Percentiles rank a stretch among this genome's conserved stretches.
These are phyloP conservation scores for Tyto alba DNA, from an alignment of 2,113 vertebrate species.

Conservation along the genomic window DNA sequence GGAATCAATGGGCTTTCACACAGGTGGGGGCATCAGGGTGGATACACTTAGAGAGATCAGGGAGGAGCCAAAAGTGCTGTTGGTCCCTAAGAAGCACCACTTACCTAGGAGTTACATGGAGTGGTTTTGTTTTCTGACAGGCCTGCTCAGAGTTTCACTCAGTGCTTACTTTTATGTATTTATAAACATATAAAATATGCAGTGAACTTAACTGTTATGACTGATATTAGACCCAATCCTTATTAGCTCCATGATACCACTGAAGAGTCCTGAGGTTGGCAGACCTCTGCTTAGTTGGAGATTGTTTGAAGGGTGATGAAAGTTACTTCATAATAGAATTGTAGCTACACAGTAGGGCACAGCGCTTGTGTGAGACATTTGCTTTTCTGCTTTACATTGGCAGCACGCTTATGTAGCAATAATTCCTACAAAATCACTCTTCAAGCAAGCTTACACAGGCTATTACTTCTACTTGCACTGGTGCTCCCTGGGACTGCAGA, in stretches of 20 bases:
- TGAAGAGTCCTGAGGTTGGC: background rate
- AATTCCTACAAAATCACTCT: background rate
- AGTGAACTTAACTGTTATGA: background rate
- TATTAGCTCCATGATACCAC: background rate
- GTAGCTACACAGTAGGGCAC: background rate
- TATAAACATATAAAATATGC: background rate
- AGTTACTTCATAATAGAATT: background rate
- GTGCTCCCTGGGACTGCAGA: background rate
- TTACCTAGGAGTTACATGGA: background rate
- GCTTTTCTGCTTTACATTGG: background rate
- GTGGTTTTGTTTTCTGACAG: background rate
- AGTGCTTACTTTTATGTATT: background rate
- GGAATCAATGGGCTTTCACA: background rate
- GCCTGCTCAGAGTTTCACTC: background rate
- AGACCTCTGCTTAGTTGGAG: background rate
- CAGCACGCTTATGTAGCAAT: background rate
- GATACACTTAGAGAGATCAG: background rate
- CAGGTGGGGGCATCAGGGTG: background rate
- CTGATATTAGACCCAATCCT: background rate
- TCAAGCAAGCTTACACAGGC: fast-evolving
- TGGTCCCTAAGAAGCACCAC: background rate
- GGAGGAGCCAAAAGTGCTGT: background rate
- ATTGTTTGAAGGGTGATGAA: background rate
- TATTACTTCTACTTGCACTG: background rate
- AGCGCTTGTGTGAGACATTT: background rate